phyloP scores from a whole-genome alignment of 2,113 vertebrate genomes.

The Mus pahari region DNA sequence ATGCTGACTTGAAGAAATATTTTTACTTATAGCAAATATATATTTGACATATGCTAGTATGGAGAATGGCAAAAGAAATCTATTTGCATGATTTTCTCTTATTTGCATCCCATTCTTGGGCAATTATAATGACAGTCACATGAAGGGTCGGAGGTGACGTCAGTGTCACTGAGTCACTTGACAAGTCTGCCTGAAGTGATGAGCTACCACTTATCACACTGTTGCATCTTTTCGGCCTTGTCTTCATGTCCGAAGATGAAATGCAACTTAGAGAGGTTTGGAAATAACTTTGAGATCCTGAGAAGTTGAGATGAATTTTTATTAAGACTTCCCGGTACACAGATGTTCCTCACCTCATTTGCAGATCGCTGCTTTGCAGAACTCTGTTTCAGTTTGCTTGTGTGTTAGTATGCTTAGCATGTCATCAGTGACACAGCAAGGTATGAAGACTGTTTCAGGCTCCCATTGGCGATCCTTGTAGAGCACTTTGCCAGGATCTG shows the following conservation, averaged over 20 bases:
- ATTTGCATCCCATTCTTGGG: constrained; percentile 2
- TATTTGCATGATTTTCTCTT: constrained; percentile 23
- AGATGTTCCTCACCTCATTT: background rate
- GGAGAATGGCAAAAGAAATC: background rate
- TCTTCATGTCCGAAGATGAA: background rate
- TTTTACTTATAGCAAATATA: constrained; percentile 6
- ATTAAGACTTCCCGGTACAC: background rate
- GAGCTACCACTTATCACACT: background rate
- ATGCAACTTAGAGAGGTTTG: background rate
- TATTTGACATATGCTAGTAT: constrained; percentile 1
- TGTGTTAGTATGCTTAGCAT: background rate
- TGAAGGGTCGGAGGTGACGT: background rate
- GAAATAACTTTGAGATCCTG: constrained; percentile 48
- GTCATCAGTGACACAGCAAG: background rate
- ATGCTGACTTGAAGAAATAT: background rate
- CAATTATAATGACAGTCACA: constrained; percentile 1
- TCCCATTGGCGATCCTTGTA: background rate
- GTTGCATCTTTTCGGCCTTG: accelerated
- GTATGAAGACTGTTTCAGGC: background rate
- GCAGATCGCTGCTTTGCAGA: background rate
- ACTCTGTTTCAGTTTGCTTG: background rate
- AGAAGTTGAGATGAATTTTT: constrained; percentile 34
- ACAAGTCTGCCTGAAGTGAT: background rate
- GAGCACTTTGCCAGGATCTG: background rate
- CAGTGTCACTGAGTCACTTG: background rate